These are phyloP conservation scores for Anisognathus igniventris DNA, from an alignment of 2,797 vertebrate genomes.

Conservation along the genomic window DNA sequence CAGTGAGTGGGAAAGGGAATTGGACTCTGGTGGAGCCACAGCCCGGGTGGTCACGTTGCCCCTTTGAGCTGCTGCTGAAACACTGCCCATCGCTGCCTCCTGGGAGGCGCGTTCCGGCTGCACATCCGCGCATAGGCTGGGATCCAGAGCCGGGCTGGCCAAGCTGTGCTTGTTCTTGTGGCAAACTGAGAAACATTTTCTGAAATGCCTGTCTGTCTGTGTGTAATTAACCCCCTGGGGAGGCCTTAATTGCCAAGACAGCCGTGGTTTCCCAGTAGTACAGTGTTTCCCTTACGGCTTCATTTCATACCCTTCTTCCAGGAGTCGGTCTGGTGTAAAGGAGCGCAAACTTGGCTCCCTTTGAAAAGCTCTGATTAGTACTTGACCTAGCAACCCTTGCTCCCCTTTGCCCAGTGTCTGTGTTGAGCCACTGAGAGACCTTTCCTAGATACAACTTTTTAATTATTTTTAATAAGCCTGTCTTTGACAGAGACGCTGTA, in stretches of 20 bases:
- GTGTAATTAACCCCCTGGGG: constrained; percentile 62
- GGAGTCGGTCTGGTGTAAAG: neutral
- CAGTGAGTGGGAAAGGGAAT: neutral
- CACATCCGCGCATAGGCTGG: neutral
- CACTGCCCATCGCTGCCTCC: fast-evolving
- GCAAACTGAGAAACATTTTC: neutral
- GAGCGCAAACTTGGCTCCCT: constrained; percentile 33
- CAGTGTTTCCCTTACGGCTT: constrained; percentile 39
- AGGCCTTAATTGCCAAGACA: constrained; percentile 46
- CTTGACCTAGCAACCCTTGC: constrained; percentile 1
- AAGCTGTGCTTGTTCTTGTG: neutral
- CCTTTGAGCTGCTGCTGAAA: neutral
- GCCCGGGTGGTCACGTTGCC: fast-evolving
- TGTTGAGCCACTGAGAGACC: neutral
- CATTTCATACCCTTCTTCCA: constrained; percentile 24
- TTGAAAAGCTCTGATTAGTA: constrained; percentile 49
- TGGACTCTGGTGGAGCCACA: neutral
- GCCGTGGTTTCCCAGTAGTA: neutral
- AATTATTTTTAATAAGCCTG: neutral
- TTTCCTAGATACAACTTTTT: neutral
- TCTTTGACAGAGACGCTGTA: neutral
- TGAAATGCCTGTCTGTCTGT: neutral
- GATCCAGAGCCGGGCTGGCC: neutral
- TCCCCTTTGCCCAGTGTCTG: neutral
- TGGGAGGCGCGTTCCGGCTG: neutral